Conservation (phyloP, 2,888 invertebrate genomes). For the Perdita meconis region DNA sequence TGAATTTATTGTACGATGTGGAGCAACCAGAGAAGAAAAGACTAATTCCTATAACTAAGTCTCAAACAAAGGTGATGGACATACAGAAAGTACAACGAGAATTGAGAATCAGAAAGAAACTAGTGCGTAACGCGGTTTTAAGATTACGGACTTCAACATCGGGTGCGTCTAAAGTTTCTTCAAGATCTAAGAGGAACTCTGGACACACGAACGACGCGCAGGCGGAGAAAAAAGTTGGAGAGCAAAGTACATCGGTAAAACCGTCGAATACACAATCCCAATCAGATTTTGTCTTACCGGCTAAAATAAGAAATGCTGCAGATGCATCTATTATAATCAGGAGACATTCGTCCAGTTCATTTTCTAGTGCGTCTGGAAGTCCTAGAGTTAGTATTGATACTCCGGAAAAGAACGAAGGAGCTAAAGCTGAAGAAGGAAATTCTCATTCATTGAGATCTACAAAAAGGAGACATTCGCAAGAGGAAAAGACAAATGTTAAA, state of each 20-base stretch:
- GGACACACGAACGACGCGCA: slow-evolving; percentile 69
- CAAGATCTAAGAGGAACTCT: slow-evolving; percentile 84
- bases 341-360: slow-evolving; percentile 93
- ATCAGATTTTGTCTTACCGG: slow-evolving; percentile 78
- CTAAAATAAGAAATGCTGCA: slow-evolving; percentile 85
- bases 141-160: slow-evolving; percentile 85
- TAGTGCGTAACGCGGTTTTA: slow-evolving; percentile 87
- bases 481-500: slow-evolving; percentile 69
- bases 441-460: slow-evolving; percentile 70
- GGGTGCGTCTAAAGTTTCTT: slow-evolving; percentile 85
- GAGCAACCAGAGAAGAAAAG: slow-evolving; percentile 85
- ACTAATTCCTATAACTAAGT: slow-evolving; percentile 81
- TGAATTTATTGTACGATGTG: slow-evolving; percentile 93
- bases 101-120: slow-evolving; percentile 85
- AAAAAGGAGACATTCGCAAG: slow-evolving; percentile 74
- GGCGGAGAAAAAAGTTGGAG: slow-evolving; percentile 65
- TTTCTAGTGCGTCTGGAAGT: slow-evolving; percentile 90
- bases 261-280: slow-evolving; percentile 65
- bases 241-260: slow-evolving; percentile 60
- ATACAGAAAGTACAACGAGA: slow-evolving; percentile 82
- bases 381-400: slow-evolving; percentile 86
- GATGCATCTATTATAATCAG: slow-evolving; percentile 93
- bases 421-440: slow-evolving; percentile 69
- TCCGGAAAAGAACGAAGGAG: slow-evolving; percentile 62
- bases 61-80: slow-evolving; percentile 82